Percentiles rank a stretch among this genome's conserved stretches.
Conservation (phyloP, 1,140 invertebrate species). For the Ceratina calcarata region DNA sequence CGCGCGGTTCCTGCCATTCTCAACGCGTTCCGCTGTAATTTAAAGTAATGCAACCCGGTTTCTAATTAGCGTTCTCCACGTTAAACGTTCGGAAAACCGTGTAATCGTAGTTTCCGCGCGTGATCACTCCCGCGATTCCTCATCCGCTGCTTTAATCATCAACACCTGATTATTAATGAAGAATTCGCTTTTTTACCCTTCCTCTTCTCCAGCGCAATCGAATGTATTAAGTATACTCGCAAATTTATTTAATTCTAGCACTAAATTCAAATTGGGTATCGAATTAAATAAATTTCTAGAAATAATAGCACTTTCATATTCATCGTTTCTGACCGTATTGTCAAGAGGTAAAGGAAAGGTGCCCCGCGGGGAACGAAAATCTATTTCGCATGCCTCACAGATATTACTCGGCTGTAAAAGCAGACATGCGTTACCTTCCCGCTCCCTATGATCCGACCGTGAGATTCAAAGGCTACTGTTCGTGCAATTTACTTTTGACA, state of each 20-base stretch:
- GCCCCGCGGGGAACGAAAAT: slow-evolving; percentile 14
- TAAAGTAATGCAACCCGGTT: slow-evolving; percentile 57
- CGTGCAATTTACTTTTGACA: slow-evolving; percentile 19
- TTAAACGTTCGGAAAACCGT: slow-evolving; percentile 42
- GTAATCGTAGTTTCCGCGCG: slow-evolving; percentile 4
- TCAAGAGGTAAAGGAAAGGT: not conserved
- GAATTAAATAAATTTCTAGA: not conserved
- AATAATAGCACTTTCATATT: not conserved
- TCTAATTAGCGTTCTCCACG: slow-evolving; percentile 54
- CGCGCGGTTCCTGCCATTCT: slow-evolving; percentile 28
- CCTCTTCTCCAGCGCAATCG: no score
- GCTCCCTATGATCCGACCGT: slow-evolving; percentile 2
- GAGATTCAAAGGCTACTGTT: slow-evolving; percentile 15
- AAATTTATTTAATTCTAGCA: no score
- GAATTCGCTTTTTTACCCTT: no score
- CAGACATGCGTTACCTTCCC: slow-evolving; percentile 23
- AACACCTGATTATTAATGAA: no score
- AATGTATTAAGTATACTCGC: no score
- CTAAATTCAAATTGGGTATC: no score
- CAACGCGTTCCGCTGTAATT: slow-evolving; percentile 49
- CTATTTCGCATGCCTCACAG: slow-evolving; percentile 33
- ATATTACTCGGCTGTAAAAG: slow-evolving; percentile 30
- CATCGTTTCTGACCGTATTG: not conserved
- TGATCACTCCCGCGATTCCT: slow-evolving; percentile 4
- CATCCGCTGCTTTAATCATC: no score